Percentiles rank a stretch among this genome's conserved stretches.
Evolutionary conservation across 2,888 invertebrate genomes (phyloP).

Genomic region (Erebia epiphron): DNA sequence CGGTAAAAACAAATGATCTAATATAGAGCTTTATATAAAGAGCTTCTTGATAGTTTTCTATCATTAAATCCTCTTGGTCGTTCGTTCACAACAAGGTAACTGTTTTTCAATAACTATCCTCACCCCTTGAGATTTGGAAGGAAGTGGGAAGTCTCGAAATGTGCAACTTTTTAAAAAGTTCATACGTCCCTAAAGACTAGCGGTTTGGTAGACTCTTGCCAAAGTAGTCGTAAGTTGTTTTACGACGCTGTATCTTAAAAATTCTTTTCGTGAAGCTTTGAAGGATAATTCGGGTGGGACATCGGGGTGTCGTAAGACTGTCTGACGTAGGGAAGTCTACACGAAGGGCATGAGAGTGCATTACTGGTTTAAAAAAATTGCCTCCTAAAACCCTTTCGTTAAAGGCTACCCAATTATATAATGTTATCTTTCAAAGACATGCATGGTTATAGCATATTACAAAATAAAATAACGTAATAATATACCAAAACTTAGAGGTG

Average conservation of each 20-base stretch:
- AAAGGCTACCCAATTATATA: background rate
- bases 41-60: background rate
- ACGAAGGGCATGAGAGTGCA: background rate
- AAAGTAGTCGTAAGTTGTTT: conserved; percentile 54
- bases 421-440: no score
- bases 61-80: background rate
- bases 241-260: conserved; percentile 45
- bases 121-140: conserved; percentile 50
- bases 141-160: conserved; percentile 72
- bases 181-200: conserved; percentile 51
- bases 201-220: conserved; percentile 38
- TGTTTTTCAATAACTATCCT: conserved; percentile 62
- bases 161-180: conserved; percentile 63
- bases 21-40: no score
- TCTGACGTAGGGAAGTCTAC: background rate
- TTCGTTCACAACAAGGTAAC: conserved; percentile 31
- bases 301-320: background rate
- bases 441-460: no score
- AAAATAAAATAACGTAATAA: background rate
- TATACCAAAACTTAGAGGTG: background rate
- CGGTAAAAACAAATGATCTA: no score
- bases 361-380: background rate
- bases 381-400: background rate
- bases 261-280: conserved; percentile 14
- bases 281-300: background rate